Conservation (phyloP, 2,797 vertebrate genomes). For the Alcedo atthis region DNA sequence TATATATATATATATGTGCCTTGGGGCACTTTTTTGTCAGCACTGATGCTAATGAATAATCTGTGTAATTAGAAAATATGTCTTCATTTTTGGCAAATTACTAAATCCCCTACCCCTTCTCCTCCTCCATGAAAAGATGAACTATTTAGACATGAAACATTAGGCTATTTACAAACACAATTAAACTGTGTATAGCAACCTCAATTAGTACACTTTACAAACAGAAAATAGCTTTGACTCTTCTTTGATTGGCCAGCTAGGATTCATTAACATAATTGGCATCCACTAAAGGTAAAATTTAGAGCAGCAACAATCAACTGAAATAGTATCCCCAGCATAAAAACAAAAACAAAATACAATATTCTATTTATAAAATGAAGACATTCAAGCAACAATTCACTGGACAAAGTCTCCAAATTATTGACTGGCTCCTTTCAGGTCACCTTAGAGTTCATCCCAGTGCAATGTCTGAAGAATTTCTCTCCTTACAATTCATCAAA, state of each 20-base stretch:
- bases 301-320: not conserved
- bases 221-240: not conserved
- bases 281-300: not conserved
- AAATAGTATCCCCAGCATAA: not conserved
- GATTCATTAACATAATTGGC: not conserved
- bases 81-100: constrained; percentile 43
- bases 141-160: constrained; percentile 17
- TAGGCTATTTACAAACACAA: constrained; percentile 35
- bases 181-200: not conserved
- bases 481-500: not conserved
- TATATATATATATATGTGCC: not conserved
- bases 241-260: not conserved
- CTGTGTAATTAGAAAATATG: constrained; percentile 23
- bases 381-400: not conserved
- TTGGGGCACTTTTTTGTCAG: constrained; percentile 7
- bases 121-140: not conserved
- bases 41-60: constrained; percentile 12
- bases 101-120: constrained; percentile 1
- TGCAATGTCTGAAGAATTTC: not conserved
- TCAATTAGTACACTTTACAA: not conserved
- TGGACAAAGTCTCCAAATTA: not conserved
- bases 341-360: not conserved
- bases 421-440: not conserved
- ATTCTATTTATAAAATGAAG: not conserved
- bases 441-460: not conserved